phyloP scores from a whole-genome alignment of 2,113 vertebrate species.

The Atherinomorus stipes region DNA sequence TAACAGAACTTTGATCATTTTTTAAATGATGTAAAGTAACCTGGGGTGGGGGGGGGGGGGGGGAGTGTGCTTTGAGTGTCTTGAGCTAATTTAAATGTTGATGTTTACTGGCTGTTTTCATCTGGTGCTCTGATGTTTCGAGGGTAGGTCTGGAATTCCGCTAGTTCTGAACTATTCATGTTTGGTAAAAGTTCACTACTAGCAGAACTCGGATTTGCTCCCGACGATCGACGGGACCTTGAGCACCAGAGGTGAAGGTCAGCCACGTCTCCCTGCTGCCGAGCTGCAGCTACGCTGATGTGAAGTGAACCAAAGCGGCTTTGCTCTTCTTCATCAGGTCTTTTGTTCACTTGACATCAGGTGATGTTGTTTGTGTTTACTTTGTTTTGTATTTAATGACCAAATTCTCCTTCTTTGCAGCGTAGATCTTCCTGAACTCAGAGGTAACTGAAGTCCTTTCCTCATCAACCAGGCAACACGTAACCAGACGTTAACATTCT shows the following conservation, averaged over 20 bases:
- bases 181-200: constrained; percentile 87
- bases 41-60: no score
- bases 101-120: background rate
- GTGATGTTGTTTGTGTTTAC: constrained; percentile 14
- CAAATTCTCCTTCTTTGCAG: background rate
- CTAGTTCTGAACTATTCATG: constrained; percentile 87
- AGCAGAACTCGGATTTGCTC: constrained; percentile 87
- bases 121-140: constrained; percentile 56
- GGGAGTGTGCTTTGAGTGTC: background rate
- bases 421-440: background rate
- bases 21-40: background rate
- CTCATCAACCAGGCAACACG: background rate
- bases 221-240: constrained; percentile 62
- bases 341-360: constrained; percentile 58
- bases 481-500: background rate
- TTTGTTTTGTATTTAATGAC: background rate
- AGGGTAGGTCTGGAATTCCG: constrained; percentile 86
- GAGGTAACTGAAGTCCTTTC: background rate
- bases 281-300: constrained; percentile 38
- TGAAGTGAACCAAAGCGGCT: constrained; percentile 40
- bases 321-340: constrained; percentile 3
- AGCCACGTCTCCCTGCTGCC: background rate
- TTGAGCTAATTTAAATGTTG: background rate
- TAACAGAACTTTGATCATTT: background rate
- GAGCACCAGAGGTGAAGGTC: background rate